Base-by-base conservation (phyloP, 2,113 vertebrate species). In the Channa argus region DNA sequence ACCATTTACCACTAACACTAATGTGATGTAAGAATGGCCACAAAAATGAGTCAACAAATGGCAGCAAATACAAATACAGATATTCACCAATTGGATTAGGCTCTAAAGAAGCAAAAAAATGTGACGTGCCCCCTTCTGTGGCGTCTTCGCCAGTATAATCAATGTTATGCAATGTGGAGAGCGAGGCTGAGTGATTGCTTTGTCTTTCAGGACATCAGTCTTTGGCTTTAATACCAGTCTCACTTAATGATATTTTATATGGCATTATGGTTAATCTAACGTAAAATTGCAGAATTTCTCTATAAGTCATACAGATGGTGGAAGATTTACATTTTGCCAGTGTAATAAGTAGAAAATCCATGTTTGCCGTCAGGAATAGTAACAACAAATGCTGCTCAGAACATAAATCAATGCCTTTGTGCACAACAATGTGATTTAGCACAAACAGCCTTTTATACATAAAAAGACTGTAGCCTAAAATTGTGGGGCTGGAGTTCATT, bases 341-440 rank as follows among this genome's bases (percentile, higher is more conserved):
- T 3, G 46, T 53, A 84, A 81, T 79, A 69, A 77, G 38, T 61
- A 39, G 64, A 55, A 84, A 79, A 71, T 62, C 50, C 49, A 77
- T 72, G 68, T 36, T 58, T 14, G 14, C 45, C 46, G 50, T 74
- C 66, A 56, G 54, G 41, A 53, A 33, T n/a, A 15, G 7, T 45
- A 15, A 7, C 54, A 37, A 24, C 39, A 46, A 44, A 61, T 44
- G 15, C 60, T 5, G 5, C 2, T 1, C 46, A 12, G 36, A 54
- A 34, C 55, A 75, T 75, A 58, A 71, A 71, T 75, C 75, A 70
- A 3, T 33, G 9, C 24, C 14, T 24, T 9, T 6, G 1, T 13
- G 5, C 39, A 15, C 52, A 53, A 47, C 8, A 37, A 55, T 60
- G n/a, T 43, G 43, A 44, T 41, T 39, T 15, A 44, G 6, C 46